phyloP scores from a whole-genome alignment of 2,888 invertebrate genomes.

The Tolmerus cingulatus region DNA sequence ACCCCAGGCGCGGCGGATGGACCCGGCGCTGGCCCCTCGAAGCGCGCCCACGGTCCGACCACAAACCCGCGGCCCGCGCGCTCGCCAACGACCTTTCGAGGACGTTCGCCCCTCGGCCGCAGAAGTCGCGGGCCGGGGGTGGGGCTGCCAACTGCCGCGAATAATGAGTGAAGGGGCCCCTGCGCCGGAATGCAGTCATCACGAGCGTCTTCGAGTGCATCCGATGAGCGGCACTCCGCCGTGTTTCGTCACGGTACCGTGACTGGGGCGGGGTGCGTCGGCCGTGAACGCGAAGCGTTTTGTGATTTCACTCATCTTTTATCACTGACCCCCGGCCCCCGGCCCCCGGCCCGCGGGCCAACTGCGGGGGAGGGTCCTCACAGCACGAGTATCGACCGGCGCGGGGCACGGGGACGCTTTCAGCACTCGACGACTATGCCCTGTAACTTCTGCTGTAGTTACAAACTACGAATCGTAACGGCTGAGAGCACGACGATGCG shows the following conservation, averaged over 20 bases:
- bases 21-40: not conserved
- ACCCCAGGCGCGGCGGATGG: not conserved
- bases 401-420: not conserved
- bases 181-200: not conserved
- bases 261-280: not conserved
- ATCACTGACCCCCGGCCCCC: no score
- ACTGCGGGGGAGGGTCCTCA: not conserved
- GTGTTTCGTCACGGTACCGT: not conserved
- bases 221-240: not conserved
- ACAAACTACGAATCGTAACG: not conserved
- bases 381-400: not conserved
- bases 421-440: not conserved
- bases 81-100: slow-evolving; percentile 34
- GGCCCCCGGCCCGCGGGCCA: no score
- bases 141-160: not conserved
- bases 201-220: slow-evolving; percentile 6
- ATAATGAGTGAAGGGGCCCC: not conserved
- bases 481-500: not conserved
- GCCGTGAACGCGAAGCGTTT: not conserved
- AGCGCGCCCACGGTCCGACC: not conserved
- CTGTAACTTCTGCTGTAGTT: not conserved
- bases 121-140: not conserved
- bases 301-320: slow-evolving; percentile 17
- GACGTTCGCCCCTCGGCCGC: slow-evolving; percentile 9
- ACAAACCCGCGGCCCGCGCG: not conserved